Conservation (phyloP, 2,888 invertebrate genomes). For the Synergus japonicus region DNA sequence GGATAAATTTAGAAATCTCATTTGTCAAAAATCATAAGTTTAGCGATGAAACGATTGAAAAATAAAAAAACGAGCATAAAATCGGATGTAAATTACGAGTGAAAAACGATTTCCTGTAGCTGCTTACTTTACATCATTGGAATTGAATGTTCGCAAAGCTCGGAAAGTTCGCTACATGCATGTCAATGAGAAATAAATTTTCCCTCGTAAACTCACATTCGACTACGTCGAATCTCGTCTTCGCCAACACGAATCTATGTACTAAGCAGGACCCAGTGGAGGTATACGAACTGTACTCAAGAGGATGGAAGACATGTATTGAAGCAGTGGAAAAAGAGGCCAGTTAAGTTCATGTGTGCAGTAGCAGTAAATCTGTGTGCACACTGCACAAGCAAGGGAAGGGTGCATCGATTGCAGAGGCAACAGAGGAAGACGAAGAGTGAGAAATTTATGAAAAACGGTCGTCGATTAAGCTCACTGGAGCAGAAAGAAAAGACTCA, state of each 20-base stretch:
- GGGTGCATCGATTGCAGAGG: conserved; percentile 40
- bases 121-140: not conserved
- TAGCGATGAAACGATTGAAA: not conserved
- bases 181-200: conserved; percentile 40
- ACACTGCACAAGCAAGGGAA: conserved; percentile 43
- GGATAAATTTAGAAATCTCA: too few relatives aligned
- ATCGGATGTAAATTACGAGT: not conserved
- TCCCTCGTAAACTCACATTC: conserved; percentile 40
- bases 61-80: too few relatives aligned
- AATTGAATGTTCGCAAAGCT: not conserved
- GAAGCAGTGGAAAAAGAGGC: conserved; percentile 37
- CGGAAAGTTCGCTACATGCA: conserved; percentile 3
- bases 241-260: conserved; percentile 16
- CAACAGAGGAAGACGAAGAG: conserved; percentile 8
- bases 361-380: conserved; percentile 45
- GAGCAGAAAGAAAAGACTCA: conserved; percentile 59
- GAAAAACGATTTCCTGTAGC: not conserved
- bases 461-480: conserved; percentile 59
- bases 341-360: conserved; percentile 41
- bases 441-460: conserved; percentile 60
- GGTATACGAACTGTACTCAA: conserved; percentile 38
- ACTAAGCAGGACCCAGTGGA: conserved; percentile 14
- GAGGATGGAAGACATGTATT: conserved; percentile 35
- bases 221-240: conserved; percentile 39
- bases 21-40: not conserved